phyloP scores from a whole-genome alignment of 2,888 invertebrate species.

The Ectropis crepuscularia region DNA sequence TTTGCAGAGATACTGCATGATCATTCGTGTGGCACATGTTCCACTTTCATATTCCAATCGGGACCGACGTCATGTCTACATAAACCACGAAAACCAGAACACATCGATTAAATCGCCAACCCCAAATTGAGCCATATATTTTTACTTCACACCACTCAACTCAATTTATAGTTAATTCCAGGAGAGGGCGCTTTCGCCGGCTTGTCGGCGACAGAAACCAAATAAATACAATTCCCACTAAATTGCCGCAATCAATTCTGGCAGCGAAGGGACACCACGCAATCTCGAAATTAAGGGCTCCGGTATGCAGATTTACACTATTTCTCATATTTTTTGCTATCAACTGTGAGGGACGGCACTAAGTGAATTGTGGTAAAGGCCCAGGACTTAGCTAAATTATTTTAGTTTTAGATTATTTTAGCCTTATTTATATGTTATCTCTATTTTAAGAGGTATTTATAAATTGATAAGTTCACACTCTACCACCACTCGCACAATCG shows the following conservation, averaged over 20 bases:
- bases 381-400: not conserved
- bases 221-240: constrained; percentile 38
- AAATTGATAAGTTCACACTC: too few species aligned
- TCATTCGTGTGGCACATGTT: too few species aligned
- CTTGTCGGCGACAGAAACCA: constrained; percentile 33
- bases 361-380: not conserved
- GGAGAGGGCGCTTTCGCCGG: constrained; percentile 34
- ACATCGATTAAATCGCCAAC: not conserved
- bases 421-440: too few species aligned
- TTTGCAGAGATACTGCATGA: too few species aligned
- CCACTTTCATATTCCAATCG: too few species aligned
- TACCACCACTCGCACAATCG: too few species aligned
- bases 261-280: constrained; percentile 43
- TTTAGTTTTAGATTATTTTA: too few species aligned
- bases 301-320: constrained; percentile 25
- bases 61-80: too few species aligned
- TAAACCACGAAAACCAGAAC: too few species aligned
- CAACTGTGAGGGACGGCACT: not conserved
- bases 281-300: constrained; percentile 44
- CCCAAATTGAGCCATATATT: constrained; percentile 15
- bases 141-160: constrained; percentile 15
- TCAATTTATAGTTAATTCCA: constrained; percentile 20
- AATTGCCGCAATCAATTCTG: constrained; percentile 45
- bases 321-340: constrained; percentile 19
- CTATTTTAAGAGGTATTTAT: too few species aligned